Base-by-base conservation (phyloP, 30 jellyfish, hydroid and myxozoan species). In the Turritopsis dohrnii region DNA sequence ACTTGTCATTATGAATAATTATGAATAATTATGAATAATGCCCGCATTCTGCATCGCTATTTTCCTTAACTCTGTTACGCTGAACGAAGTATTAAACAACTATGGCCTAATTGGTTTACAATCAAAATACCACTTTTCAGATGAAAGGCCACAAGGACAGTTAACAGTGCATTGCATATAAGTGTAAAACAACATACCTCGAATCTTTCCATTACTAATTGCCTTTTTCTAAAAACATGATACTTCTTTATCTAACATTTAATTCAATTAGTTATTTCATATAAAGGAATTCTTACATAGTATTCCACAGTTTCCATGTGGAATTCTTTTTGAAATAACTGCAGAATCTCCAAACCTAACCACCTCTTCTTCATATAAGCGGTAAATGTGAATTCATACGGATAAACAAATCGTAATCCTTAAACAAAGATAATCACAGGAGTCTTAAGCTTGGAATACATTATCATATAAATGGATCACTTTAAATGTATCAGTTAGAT, bases 361-460 rank as follows among this genome's bases (percentile, higher is more conserved):
- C 99, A 94, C 29, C 99, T 80, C 13, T 96, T 95, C 76, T 94
- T 94, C 65, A 92, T 81, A 79, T 94, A 93, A 17, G 99, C 90
- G 21, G 95, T 76, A 82, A 94, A 94, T 0, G 95, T 89, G 79
- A 89, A 89, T 60, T 53, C 54, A 75, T 94, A 94, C 27, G 99
- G 99, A 31, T 75, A 77, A 24, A 94, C 94, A 69, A 80, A 84
- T 21, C 99, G 96, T 52, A 94, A 69, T 1, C 91, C 92, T 85
- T 24, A 29, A 83, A 71, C 28, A 71, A 76, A 24, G 18, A 25
- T n/a, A n/a, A n/a, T n/a, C n/a, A n/a, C n/a, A n/a, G n/a, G n/a
- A n/a, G n/a, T n/a, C n/a, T 16, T 16, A n/a, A n/a, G n/a, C n/a
- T n/a, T n/a, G n/a, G n/a, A n/a, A n/a, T n/a, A n/a, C n/a, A n/a